phyloP scores from a whole-genome alignment of 2,113 vertebrate species.

The Brachyhypopomus occidentalis region DNA sequence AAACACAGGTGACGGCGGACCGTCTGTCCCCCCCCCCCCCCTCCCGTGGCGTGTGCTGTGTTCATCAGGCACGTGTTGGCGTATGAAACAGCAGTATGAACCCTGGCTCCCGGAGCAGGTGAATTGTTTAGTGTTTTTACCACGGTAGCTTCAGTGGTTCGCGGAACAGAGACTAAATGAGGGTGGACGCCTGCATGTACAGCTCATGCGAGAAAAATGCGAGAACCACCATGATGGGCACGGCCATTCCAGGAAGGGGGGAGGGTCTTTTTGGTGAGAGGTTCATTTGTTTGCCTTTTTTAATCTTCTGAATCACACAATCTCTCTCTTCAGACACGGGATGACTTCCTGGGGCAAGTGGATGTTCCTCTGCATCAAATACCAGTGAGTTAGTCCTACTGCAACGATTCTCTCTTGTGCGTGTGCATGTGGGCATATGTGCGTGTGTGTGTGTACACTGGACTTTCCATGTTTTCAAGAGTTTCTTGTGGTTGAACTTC shows the following conservation, averaged over 20 bases:
- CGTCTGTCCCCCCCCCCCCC: too few relatives aligned
- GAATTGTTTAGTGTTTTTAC: neutral
- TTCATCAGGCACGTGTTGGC: too few relatives aligned
- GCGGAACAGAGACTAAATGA: neutral
- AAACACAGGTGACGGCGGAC: too few relatives aligned
- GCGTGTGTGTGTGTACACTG: neutral
- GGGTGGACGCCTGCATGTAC: neutral
- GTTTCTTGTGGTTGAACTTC: neutral
- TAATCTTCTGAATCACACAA: neutral
- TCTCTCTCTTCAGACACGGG: conserved; percentile 83
- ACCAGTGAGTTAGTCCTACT: conserved; percentile 80
- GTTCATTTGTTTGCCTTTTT: neutral
- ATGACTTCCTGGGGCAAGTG: conserved; percentile 97
- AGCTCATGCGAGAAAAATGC: neutral
- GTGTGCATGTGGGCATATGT: too few relatives aligned
- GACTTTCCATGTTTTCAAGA: too few relatives aligned
- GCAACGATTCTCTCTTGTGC: neutral
- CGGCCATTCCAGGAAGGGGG: conserved; percentile 1
- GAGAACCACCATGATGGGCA: neutral
- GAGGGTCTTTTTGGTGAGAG: neutral
- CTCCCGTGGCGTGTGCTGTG: too few relatives aligned
- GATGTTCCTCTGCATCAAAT: conserved; percentile 94
- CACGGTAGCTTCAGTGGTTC: neutral
- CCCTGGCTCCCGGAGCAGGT: too few relatives aligned
- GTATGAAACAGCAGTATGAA: too few relatives aligned